These are phyloP conservation scores for Chlamydotis undulata DNA, from an alignment of 2,113 vertebrate species.

Conservation along the genomic window DNA sequence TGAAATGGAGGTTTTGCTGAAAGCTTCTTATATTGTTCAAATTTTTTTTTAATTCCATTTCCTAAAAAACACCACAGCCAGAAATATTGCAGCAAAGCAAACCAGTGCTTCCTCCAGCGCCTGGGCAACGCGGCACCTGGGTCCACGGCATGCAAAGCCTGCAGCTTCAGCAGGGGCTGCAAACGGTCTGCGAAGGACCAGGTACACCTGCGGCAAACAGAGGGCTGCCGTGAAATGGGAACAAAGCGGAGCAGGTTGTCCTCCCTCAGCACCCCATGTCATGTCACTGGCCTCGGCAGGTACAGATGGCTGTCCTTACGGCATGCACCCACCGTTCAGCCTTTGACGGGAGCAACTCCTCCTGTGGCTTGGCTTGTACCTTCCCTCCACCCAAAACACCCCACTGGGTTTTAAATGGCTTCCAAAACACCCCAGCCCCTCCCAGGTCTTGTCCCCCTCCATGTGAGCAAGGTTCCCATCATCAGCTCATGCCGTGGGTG, in stretches of 20 bases:
- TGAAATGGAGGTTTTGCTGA: accelerated
- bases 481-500: accelerated
- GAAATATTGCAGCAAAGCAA: background rate
- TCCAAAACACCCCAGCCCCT: background rate
- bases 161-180: background rate
- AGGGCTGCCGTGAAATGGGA: background rate
- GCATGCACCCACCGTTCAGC: accelerated
- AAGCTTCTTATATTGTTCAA: too few relatives aligned
- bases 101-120: background rate
- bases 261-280: accelerated
- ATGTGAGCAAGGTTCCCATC: accelerated
- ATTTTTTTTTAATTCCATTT: background rate
- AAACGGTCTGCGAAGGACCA: background rate
- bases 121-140: accelerated
- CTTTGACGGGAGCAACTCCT: background rate
- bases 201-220: accelerated
- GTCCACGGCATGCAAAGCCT: accelerated
- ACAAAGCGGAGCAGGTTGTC: accelerated
- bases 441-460: background rate
- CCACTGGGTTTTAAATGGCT: background rate
- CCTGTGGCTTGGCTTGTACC: background rate
- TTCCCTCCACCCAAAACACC: background rate
- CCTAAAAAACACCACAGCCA: background rate
- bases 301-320: background rate
- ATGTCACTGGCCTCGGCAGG: accelerated